These are phyloP conservation scores for Liodrosophila aerea DNA, from an alignment of 2,888 invertebrate species.

Conservation along the genomic window DNA sequence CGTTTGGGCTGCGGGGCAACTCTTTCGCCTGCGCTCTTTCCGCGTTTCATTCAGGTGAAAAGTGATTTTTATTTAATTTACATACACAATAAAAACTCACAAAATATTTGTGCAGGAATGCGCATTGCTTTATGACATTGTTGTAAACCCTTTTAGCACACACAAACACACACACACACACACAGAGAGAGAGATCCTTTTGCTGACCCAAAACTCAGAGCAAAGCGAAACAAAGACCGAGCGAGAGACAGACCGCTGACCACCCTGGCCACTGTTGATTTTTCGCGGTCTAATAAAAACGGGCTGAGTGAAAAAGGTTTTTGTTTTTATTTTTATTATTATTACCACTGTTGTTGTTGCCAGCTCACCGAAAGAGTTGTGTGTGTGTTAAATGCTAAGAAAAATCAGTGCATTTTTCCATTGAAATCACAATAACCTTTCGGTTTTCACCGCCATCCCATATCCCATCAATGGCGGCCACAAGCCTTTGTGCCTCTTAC, in stretches of 20 bases:
- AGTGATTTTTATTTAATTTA: slow-evolving; percentile 58
- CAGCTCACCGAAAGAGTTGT: slow-evolving; percentile 60
- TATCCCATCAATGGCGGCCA: slow-evolving; percentile 1
- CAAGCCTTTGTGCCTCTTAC: slow-evolving; percentile 7
- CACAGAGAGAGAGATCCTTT: slow-evolving; percentile 28
- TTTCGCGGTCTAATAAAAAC: slow-evolving; percentile 73
- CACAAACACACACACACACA: slow-evolving; percentile 14
- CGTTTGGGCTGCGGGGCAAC: slow-evolving; percentile 21
- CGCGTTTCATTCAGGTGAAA: slow-evolving; percentile 63
- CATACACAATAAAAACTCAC: slow-evolving; percentile 32
- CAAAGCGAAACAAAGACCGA: no score
- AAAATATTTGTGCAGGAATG: slow-evolving; percentile 45
- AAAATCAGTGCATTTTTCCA: slow-evolving; percentile 62
- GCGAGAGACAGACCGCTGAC: slow-evolving; percentile 33
- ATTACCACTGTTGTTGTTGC: not conserved
- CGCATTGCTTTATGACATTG: slow-evolving; percentile 69
- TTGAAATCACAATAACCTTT: slow-evolving; percentile 62
- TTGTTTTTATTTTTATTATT: not conserved
- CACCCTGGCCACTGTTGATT: slow-evolving; percentile 73
- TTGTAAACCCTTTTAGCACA: slow-evolving; percentile 70
- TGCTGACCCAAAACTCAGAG: not conserved
- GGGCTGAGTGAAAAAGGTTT: slow-evolving; percentile 36
- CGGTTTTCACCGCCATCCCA: slow-evolving; percentile 39
- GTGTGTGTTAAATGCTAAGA: slow-evolving; percentile 50
- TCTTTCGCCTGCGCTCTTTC: slow-evolving; percentile 39